A percentile compares a stretch with the other conserved stretches of the same genome.
These are phyloP conservation scores for Aphaenogaster floridana DNA, from an alignment of 1,140 invertebrate genomes.

Conservation along the genomic window DNA sequence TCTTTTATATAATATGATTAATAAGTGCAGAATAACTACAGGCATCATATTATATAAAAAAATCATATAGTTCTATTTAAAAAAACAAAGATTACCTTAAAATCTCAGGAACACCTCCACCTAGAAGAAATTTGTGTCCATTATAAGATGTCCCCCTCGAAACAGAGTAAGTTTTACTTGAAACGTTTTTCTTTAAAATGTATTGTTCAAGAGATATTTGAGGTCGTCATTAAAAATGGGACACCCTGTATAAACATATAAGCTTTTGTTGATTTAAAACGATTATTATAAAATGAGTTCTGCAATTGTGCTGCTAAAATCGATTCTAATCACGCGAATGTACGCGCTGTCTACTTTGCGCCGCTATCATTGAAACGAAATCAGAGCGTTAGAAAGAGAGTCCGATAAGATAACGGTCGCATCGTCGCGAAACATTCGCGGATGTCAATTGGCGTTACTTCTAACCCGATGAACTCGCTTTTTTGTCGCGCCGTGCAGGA, in stretches of 20 bases:
- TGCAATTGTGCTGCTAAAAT: neutral
- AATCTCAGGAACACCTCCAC: no score
- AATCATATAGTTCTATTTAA: no score
- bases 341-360: neutral
- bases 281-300: neutral
- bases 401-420: constrained; percentile 21
- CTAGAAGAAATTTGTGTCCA: no score
- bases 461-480: constrained; percentile 38
- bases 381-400: constrained; percentile 28
- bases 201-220: no score
- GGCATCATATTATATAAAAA: no score
- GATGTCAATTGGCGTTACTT: constrained; percentile 22
- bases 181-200: no score
- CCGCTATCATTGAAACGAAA: neutral
- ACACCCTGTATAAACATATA: neutral
- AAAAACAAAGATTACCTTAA: no score
- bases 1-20: no score
- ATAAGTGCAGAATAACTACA: no score
- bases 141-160: no score
- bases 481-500: constrained; percentile 67
- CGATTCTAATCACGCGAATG: neutral
- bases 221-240: no score
- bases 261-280: neutral
- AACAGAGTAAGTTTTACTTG: no score
- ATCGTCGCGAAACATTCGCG: neutral